Evolutionary conservation across 2,113 vertebrate species (phyloP), one percentile per base, ranked within the genome.

Genomic region (Protobothrops flavoviridis): DNA sequence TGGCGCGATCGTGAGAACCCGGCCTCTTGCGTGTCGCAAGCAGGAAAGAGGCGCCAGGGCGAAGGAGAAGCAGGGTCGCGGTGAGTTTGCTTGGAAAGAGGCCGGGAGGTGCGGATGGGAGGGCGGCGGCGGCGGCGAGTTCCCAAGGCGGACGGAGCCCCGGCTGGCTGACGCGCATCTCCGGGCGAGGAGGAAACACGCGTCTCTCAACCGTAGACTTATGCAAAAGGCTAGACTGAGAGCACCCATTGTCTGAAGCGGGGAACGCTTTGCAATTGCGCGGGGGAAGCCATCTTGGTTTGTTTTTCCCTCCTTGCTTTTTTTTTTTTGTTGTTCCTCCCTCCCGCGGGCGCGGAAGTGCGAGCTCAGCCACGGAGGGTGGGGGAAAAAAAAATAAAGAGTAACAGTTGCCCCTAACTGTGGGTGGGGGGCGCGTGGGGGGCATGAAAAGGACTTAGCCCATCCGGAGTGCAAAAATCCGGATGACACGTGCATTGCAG

Each of bases 131-230:
- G 13, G 43, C 0, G 29, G 15, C 13, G 24, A 12, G 13, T 1
- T 17, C 7, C 56, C 13, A 50, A 12, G 24, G 2, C 15, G 50
- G 39, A 5, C 23, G 43, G 45, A 52, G 24, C 13, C 48, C 86
- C 26, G 50, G 23, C 85, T 50, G 50, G 17, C 13, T n/a, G 50
- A 53, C 24, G 88, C 43, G 90, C 43, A 55, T 45, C 33, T 91
- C 29, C 74, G 48, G 45, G 24, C 24, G 5, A 7, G 89, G 23
- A 29, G 57, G 39, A 50, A 52, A 50, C 89, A 12, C 85, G 91
- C 26, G 29, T 48, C 21, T 26, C 57, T 88, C 29, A 69, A 87
- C 45, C 57, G 57, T 92, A 92, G 91, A 92, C 91, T 92, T 92
- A 92, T 88, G 50, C 13, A 88, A 88, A 92, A 92, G 57, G 29